Evolutionary conservation across 2,113 vertebrate genomes (phyloP).

Genomic region (Leuciscus idus): DNA sequence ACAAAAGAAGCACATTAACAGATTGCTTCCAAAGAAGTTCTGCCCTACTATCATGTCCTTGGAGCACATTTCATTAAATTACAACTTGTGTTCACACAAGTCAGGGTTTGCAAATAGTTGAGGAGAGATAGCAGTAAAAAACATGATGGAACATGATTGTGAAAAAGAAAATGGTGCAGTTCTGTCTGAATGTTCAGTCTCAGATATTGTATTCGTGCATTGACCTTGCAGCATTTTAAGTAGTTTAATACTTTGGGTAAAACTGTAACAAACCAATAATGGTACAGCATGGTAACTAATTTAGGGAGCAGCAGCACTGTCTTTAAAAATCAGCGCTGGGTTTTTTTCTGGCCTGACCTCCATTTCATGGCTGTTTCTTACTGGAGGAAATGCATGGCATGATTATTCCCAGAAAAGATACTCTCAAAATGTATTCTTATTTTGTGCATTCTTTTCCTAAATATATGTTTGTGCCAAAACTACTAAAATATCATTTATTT

Average conservation of each 20-base stretch:
- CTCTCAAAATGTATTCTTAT: background rate
- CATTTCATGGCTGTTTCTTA: constrained; percentile 35
- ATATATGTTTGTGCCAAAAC: background rate
- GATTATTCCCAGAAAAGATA: constrained; percentile 8
- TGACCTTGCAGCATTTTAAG: background rate
- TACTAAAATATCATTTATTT: background rate
- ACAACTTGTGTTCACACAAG: background rate
- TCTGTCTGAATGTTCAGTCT: background rate
- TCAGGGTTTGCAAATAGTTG: background rate
- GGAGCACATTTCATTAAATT: background rate
- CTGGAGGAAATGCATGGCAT: background rate
- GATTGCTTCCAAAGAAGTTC: background rate
- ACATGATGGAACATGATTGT: background rate
- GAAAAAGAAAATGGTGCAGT: background rate
- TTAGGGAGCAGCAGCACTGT: background rate
- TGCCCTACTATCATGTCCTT: background rate
- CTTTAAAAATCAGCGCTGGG: background rate
- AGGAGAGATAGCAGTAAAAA: background rate
- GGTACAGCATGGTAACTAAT: background rate
- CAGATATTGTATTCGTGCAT: background rate
- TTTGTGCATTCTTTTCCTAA: background rate
- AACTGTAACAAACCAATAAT: background rate
- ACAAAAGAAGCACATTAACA: constrained; percentile 14
- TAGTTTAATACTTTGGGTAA: background rate
- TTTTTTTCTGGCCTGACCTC: constrained; percentile 26